Percentiles rank a stretch among this genome's conserved stretches.
These are phyloP conservation scores for Ditula angustiorana DNA, from an alignment of 2,888 invertebrate species.

Conservation along the genomic window DNA sequence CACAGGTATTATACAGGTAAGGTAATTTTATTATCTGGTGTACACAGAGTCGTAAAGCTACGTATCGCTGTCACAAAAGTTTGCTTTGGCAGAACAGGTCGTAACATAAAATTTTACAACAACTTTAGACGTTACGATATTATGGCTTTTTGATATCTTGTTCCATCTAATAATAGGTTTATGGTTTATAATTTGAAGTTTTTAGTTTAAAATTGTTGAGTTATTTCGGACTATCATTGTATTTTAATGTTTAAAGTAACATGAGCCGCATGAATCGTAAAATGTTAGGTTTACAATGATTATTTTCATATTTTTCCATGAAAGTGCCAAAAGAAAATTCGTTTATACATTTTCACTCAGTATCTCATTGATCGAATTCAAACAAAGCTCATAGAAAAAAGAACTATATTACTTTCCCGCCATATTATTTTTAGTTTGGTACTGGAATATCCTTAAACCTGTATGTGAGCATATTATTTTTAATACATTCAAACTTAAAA, in stretches of 20 bases:
- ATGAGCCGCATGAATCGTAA: no score
- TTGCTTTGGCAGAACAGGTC: constrained; percentile 71
- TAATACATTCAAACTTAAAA: no score
- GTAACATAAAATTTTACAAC: constrained; percentile 82
- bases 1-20: constrained; percentile 25
- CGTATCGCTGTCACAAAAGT: constrained; percentile 70
- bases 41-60: constrained; percentile 63
- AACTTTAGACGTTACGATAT: constrained; percentile 75
- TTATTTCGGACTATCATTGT: neutral
- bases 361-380: no score
- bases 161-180: constrained; percentile 75
- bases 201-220: constrained; percentile 13
- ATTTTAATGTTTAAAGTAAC: neutral
- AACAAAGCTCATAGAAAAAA: no score
- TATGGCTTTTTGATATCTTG: constrained; percentile 79
- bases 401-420: no score
- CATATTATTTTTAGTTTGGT: no score
- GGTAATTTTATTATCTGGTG: constrained; percentile 48
- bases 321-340: no score
- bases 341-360: no score
- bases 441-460: no score
- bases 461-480: no score
- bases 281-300: neutral
- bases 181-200: constrained; percentile 68
- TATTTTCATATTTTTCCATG: no score